These are phyloP conservation scores for Proterorhinus semilunaris DNA, from an alignment of 2,113 vertebrate genomes.

Conservation along the genomic window DNA sequence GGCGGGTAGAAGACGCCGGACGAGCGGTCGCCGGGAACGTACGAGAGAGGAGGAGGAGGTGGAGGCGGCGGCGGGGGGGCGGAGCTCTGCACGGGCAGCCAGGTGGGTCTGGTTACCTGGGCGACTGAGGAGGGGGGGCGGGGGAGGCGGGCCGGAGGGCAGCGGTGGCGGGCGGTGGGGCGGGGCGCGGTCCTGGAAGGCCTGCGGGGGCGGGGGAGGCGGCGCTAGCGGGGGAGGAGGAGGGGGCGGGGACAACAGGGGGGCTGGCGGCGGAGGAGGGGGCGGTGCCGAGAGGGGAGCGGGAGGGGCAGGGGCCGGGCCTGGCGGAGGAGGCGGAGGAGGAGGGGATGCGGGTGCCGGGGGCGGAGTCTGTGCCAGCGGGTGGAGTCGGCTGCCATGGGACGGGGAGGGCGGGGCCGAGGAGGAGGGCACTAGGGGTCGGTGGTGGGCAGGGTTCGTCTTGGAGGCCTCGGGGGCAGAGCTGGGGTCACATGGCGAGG, in stretches of 20 bases:
- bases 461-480: conserved; percentile 42
- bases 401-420: conserved; percentile 69
- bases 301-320: conserved; percentile 56
- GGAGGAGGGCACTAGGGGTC: conserved; percentile 53
- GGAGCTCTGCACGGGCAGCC: conserved; percentile 13
- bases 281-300: conserved; percentile 25
- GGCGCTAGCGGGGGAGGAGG: conserved; percentile 66
- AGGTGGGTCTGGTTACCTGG: conserved; percentile 1
- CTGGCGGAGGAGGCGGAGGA: conserved; percentile 43
- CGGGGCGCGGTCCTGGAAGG: conserved; percentile 39
- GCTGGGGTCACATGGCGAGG: conserved; percentile 47
- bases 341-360: conserved; percentile 29
- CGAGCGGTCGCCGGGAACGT: conserved; percentile 64
- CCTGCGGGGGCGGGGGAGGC: conserved; percentile 52
- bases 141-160: conserved; percentile 33
- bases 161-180: conserved; percentile 62
- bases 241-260: conserved; percentile 61
- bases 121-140: conserved; percentile 42
- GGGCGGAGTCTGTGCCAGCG: conserved; percentile 47
- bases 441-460: conserved; percentile 43
- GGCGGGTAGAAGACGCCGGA: conserved; percentile 58
- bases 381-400: conserved; percentile 50
- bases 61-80: conserved; percentile 62
- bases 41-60: conserved; percentile 54
- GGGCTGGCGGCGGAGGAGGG: conserved; percentile 49